A percentile compares a stretch with the other conserved stretches of the same genome.
Evolutionary conservation across 2,113 vertebrate species (phyloP).

Genomic region (Oceanites oceanicus): DNA sequence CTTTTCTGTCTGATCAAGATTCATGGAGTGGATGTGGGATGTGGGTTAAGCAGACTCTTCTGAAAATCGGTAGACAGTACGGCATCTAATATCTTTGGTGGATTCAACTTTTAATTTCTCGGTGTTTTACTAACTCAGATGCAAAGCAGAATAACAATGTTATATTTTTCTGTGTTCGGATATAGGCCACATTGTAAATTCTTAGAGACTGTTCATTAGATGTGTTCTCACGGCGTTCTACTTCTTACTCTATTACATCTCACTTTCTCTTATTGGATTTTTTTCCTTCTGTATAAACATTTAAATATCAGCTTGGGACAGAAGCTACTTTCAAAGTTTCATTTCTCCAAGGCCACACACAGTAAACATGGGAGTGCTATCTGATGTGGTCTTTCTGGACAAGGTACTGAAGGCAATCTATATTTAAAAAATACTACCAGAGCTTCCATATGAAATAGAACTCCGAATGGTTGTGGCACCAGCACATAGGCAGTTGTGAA

Average conservation of each 20-base stretch:
- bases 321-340: neutral
- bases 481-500: neutral
- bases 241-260: neutral
- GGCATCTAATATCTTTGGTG: neutral
- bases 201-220: neutral
- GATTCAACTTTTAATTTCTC: neutral
- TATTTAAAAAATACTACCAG: neutral
- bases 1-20: neutral
- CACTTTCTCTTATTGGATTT: neutral
- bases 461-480: neutral
- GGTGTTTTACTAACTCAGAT: neutral
- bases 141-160: neutral
- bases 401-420: neutral
- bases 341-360: neutral
- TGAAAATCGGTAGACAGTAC: neutral
- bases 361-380: neutral
- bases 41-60: neutral
- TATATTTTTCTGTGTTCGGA: neutral
- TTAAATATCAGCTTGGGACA: neutral
- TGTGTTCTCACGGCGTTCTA: rapidly evolving
- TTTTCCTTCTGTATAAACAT: neutral
- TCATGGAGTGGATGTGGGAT: neutral
- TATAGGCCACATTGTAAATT: neutral
- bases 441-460: neutral
- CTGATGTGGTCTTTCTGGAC: neutral